Percentiles rank a stretch among this genome's conserved stretches.
phyloP scores from a whole-genome alignment of 2,113 vertebrate genomes.

The Seriola aureovittata region DNA sequence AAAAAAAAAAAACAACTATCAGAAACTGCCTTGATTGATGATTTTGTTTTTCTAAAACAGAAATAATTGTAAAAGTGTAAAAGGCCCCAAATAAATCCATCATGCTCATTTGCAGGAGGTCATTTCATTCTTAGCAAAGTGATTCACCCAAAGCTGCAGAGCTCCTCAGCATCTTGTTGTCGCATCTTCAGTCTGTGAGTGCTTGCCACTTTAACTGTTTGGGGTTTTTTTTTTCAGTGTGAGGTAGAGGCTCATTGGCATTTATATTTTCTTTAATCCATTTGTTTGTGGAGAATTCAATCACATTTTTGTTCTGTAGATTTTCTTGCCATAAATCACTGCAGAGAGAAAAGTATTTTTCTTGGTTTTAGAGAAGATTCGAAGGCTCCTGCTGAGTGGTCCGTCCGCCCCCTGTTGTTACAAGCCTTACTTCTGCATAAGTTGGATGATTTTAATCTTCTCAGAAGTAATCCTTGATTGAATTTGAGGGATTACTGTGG shows the following conservation, averaged over 20 bases:
- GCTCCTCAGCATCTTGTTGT: conserved; percentile 31
- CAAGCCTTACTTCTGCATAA: conserved; percentile 45
- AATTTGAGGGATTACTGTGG: conserved; percentile 66
- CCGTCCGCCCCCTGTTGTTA: conserved; percentile 36
- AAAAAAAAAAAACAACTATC: neutral
- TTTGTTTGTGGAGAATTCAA: conserved; percentile 15
- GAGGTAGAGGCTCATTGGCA: conserved; percentile 22
- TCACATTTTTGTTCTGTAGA: neutral
- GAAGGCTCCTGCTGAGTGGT: neutral
- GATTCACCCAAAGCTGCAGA: conserved; percentile 34
- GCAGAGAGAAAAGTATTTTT: conserved; percentile 2
- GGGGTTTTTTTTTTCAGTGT: neutral
- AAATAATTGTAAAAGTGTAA: conserved; percentile 34
- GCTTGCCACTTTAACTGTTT: neutral
- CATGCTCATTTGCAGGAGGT: conserved; percentile 15
- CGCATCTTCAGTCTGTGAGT: conserved; percentile 11
- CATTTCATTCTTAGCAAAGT: conserved; percentile 44
- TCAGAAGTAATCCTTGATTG: conserved; percentile 69
- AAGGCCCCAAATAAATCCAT: conserved; percentile 27
- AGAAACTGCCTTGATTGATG: neutral
- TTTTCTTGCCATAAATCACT: conserved; percentile 1
- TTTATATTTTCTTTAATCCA: neutral
- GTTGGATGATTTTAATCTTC: conserved; percentile 69
- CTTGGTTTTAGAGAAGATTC: neutral
- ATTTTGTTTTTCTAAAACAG: conserved; percentile 1